Conservation (phyloP, 1,140 invertebrate genomes). For the Doryteuthis pealeii region DNA sequence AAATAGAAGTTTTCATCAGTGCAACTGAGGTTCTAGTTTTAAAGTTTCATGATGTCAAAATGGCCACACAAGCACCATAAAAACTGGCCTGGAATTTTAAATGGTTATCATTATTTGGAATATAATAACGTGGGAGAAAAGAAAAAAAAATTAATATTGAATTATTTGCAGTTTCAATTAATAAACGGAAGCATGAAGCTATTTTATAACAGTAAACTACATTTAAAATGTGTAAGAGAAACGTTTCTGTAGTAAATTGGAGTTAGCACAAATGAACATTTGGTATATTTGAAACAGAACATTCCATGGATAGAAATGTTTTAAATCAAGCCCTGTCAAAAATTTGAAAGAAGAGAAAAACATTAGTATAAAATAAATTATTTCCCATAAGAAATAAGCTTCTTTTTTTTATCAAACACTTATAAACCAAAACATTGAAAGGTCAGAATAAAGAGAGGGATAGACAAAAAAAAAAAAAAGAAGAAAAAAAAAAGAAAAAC, state of each 20-base stretch:
- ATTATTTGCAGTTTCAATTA: too few relatives aligned
- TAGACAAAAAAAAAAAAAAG: too few relatives aligned
- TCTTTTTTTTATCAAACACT: too few relatives aligned
- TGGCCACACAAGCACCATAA: background rate
- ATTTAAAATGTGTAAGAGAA: background rate
- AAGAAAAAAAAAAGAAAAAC: too few relatives aligned
- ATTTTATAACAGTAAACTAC: background rate
- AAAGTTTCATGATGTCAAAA: too few relatives aligned
- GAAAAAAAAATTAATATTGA: background rate
- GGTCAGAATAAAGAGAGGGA: too few relatives aligned
- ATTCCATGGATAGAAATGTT: background rate
- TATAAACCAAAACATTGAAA: too few relatives aligned
- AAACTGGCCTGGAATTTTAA: slow-evolving; percentile 7
- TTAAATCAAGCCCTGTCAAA: slow-evolving; percentile 4
- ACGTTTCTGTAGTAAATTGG: too few relatives aligned
- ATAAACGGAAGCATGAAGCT: background rate
- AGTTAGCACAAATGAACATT: too few relatives aligned
- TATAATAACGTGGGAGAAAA: background rate
- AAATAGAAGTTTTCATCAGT: too few relatives aligned
- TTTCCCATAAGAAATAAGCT: too few relatives aligned
- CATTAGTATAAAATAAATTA: slow-evolving; percentile 1
- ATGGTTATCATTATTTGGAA: background rate
- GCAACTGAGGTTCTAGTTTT: too few relatives aligned
- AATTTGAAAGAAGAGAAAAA: slow-evolving; percentile 3
- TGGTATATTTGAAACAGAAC: background rate